These are phyloP conservation scores for Caenorhabditis doughertyi DNA, from an alignment of 2,888 invertebrate genomes.

Conservation along the genomic window DNA sequence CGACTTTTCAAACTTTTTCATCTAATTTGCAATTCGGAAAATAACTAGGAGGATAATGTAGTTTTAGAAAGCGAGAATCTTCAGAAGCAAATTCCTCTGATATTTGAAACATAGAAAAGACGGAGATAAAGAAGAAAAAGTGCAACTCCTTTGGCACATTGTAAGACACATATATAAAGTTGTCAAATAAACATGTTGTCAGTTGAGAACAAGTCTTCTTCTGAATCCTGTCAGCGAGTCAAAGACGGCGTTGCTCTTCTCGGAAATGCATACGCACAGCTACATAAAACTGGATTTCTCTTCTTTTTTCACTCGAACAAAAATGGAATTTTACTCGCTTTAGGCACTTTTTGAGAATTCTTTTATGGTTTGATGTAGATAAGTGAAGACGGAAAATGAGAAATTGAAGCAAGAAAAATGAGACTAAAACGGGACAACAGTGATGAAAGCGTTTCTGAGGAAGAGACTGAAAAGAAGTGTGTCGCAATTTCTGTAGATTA, in stretches of 20 bases:
- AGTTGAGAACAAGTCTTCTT: constrained; percentile 21
- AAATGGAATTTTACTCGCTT: constrained; percentile 30
- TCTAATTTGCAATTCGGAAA: no score
- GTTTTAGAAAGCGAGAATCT: neutral
- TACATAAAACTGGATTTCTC: constrained; percentile 54
- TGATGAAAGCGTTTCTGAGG: neutral
- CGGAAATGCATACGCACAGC: constrained; percentile 48
- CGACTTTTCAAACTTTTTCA: no score
- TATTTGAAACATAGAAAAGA: neutral
- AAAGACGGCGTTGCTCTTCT: constrained; percentile 39
- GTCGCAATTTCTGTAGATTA: constrained; percentile 53
- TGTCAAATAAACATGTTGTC: constrained; percentile 55
- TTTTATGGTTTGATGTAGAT: constrained; percentile 19
- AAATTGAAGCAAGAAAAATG: constrained; percentile 2
- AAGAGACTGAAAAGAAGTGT: constrained; percentile 28
- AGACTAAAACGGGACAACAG: constrained; percentile 9
- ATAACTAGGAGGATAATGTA: no score
- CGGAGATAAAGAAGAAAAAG: constrained; percentile 21
- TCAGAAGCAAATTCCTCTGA: neutral
- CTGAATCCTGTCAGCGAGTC: constrained; percentile 40
- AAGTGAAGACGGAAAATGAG: neutral
- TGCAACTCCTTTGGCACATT: constrained; percentile 28
- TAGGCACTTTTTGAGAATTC: constrained; percentile 14
- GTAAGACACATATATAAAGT: constrained; percentile 23
- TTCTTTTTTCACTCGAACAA: constrained; percentile 32